A percentile compares a stretch with the other conserved stretches of the same genome.
phyloP scores from a whole-genome alignment of 2,113 vertebrate genomes.

The Coptodon bakossiorum region DNA sequence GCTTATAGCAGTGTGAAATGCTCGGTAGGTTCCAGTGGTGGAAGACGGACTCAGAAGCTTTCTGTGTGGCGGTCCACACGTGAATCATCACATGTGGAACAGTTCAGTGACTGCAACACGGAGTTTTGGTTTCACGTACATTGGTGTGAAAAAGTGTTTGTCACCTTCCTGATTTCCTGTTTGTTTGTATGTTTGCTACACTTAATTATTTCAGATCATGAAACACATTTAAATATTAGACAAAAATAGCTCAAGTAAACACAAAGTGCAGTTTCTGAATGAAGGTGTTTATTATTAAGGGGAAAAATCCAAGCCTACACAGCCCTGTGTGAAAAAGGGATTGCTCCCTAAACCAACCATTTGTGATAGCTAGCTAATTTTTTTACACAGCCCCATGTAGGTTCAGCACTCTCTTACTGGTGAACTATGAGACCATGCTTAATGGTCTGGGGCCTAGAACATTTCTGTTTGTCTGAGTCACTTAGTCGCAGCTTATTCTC shows the following conservation, averaged over 20 bases:
- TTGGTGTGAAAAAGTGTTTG: background rate
- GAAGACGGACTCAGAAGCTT: background rate
- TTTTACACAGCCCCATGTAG: background rate
- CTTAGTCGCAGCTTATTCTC: background rate
- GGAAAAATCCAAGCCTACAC: background rate
- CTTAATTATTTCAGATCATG: background rate
- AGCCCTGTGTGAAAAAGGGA: background rate
- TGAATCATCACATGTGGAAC: background rate
- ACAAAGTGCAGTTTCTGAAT: background rate
- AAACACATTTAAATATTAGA: background rate
- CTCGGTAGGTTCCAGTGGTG: background rate
- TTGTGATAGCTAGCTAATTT: background rate
- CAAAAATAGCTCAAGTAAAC: background rate
- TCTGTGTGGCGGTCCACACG: background rate
- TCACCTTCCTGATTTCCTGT: background rate
- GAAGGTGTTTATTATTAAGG: background rate
- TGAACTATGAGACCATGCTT: background rate
- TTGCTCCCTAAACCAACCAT: background rate
- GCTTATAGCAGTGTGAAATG: background rate
- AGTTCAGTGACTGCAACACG: background rate
- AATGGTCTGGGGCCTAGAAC: background rate
- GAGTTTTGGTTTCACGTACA: background rate
- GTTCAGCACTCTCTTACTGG: background rate
- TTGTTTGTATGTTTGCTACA: accelerated
- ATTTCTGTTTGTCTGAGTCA: background rate